Evolutionary conservation across 2,888 invertebrate species (phyloP), one percentile per base, ranked within the genome.

Genomic region (Platerodrilus igneus): DNA sequence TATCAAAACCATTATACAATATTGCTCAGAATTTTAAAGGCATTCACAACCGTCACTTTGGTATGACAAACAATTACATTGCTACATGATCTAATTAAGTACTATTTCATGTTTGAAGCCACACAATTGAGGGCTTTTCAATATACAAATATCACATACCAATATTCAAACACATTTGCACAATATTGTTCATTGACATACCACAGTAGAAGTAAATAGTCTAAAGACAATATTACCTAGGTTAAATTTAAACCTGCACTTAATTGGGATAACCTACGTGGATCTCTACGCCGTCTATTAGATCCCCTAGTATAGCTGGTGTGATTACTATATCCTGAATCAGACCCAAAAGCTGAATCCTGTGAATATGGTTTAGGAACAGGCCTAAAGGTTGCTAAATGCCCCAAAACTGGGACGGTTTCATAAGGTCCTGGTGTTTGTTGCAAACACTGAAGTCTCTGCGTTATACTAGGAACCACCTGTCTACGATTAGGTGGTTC

Each of bases 271-370:
- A 68, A 53, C 40, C 69, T 54, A 29, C 68, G 56, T n/a, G 62
- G 63, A 43, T 66, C 65, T 14, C 66, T 47, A 14, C 68, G 49
- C 1, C 66, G 66, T 22, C 67, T 47, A 45, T 61, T 64, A 16
- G 68, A 67, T 8, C 63, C 62, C 22, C 66, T 52, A n/a, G 68
- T 68, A 1, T 81, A 81, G 47, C 80, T 80, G 3, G 83, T 84
- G 58, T 83, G 82, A 66, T 88, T 86, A 65, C 87, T 88, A 67
- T 88, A 88, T 6, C 88, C 87, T 27, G 87, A 87, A 67, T 88
- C 88, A 5, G 87, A 87, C 17, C 87, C 87, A 51, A 87, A 83
- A 3, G 86, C 86, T 3, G 85, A 86, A 57, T 84, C 83, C 50
- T 80, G 79, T 46, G 79, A 79, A 35, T 80, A 80, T 22, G 79